Evolutionary conservation across 2,113 vertebrate genomes (phyloP), one percentile per base, ranked within the genome.

Genomic region (Laterallus jamaicensis): DNA sequence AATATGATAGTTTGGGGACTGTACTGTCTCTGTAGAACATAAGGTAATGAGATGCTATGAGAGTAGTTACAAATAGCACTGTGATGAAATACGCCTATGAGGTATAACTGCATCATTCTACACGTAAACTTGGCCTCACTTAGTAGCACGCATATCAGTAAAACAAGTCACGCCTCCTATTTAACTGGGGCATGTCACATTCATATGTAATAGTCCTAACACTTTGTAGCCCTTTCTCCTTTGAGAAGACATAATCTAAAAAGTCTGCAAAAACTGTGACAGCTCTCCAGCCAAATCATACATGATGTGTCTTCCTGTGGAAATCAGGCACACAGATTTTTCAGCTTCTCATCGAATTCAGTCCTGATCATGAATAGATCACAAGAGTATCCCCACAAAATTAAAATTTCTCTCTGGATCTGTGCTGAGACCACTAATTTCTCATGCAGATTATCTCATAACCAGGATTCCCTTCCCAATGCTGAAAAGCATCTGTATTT

Each of bases 31-130:
- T 60, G 62, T 56, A 68, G 94, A 86, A 26, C 84, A 79, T 19
- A 59, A 95, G 88, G n/a, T 71, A 86, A 93, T 81, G 63, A 85
- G 74, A 69, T 31, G 55, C 73, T 87, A 9, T 58, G 69, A 79
- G 44, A 87, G 89, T 31, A 89, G 62, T 81, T 84, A 86, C 40
- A 83, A 94, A 74, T 11, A 80, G n/a, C 35, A 59, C 54, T 70
- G 76, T 35, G 73, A 91, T 68, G 81, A 84, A 92, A 79, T 11
- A 64, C 0, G 6, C 31, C 83, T 63, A 2, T 19, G 20, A 95
- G 39, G 63, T 73, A 39, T 29, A 56, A 39, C n/a, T 52, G 68
- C 62, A 56, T 39, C 58, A 19, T 64, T 58, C 39, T 9, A 50
- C 7, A 25, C 7, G 0, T 2, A 54, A 15, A 32, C 54, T 78